Evolutionary conservation across 1,140 invertebrate genomes (phyloP).

Genomic region (Drosophila azteca): DNA sequence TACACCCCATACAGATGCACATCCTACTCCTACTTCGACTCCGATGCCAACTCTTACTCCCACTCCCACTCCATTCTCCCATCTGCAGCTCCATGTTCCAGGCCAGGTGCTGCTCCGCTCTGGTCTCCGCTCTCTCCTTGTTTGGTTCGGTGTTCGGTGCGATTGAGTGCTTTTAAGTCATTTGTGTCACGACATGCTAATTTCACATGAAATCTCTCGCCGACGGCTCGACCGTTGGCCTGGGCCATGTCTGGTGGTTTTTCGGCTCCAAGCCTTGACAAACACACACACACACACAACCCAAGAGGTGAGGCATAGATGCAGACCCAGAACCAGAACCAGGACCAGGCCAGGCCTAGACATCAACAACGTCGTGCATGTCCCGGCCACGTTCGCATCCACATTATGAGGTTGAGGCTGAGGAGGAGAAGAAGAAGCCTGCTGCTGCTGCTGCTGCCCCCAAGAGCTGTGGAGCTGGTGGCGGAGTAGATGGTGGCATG

Average conservation of each 20-base stretch:
- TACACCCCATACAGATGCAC: constrained; percentile 19
- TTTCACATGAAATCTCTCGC: constrained; percentile 81
- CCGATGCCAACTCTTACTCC: constrained; percentile 2
- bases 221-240: constrained; percentile 63
- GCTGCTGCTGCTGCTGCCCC: constrained; percentile 2
- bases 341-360: constrained; percentile 54
- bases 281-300: constrained; percentile 25
- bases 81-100: constrained; percentile 1
- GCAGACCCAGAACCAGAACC: constrained; percentile 38
- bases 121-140: constrained; percentile 20
- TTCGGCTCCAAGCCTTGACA: constrained; percentile 66
- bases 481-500: constrained; percentile 8
- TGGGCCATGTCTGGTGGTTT: constrained; percentile 68
- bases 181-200: constrained; percentile 82
- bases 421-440: constrained; percentile 10
- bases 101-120: constrained; percentile 9
- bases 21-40: constrained; percentile 7
- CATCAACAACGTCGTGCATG: constrained; percentile 77
- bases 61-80: neutral
- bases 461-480: neutral
- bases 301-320: constrained; percentile 1
- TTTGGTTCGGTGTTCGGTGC: constrained; percentile 52
- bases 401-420: constrained; percentile 46
- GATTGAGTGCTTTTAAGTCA: constrained; percentile 82
- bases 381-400: constrained; percentile 68